Evolutionary conservation across 2,113 vertebrate genomes (phyloP).

Genomic region (Clarias gariepinus): DNA sequence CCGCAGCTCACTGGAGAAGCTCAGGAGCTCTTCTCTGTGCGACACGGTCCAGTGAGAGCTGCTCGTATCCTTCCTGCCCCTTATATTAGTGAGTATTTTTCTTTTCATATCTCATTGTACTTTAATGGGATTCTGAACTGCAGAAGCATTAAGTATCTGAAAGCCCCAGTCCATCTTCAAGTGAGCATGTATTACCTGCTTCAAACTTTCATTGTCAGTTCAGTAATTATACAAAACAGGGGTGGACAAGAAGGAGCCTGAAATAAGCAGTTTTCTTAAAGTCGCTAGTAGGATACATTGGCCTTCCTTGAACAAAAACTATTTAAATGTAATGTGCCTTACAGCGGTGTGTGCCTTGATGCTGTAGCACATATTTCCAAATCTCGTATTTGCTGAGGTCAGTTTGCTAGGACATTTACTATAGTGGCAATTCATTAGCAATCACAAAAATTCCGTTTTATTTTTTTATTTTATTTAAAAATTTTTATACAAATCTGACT

Average conservation of each 20-base stretch:
- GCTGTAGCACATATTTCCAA: background rate
- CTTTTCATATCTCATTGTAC: background rate
- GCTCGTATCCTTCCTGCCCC: constrained; percentile 91
- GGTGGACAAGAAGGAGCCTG: background rate
- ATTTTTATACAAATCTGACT: background rate
- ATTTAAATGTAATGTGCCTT: background rate
- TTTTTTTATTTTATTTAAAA: background rate
- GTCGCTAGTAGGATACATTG: background rate
- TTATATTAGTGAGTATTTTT: constrained; percentile 81
- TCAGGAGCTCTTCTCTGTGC: constrained; percentile 95
- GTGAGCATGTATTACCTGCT: background rate
- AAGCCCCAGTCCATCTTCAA: background rate
- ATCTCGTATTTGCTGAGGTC: background rate
- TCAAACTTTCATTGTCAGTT: background rate
- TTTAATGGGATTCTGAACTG: background rate
- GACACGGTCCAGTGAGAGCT: constrained; percentile 88
- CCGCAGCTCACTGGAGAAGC: constrained; percentile 91
- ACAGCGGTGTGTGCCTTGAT: background rate
- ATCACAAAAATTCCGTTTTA: background rate
- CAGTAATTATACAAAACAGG: background rate
- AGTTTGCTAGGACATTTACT: background rate
- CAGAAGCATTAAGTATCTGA: background rate
- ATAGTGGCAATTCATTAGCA: background rate
- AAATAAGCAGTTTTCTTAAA: background rate
- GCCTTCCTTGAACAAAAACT: background rate